Evolutionary conservation across 2,797 vertebrate genomes (phyloP), one percentile per base, ranked within the genome.

Genomic region (Acrocephalus scirpaceus): DNA sequence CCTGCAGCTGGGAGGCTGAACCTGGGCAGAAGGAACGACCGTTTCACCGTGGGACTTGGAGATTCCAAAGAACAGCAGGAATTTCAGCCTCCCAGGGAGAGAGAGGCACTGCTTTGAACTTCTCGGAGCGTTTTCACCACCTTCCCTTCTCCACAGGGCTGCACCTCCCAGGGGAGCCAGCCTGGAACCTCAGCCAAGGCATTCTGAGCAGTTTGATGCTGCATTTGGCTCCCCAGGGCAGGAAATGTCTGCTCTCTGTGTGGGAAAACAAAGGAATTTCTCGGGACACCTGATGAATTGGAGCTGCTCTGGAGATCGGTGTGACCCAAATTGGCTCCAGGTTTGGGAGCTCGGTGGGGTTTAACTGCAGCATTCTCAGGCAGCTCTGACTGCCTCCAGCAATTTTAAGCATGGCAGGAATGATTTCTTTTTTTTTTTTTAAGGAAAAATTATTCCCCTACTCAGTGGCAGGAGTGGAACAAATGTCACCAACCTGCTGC

Each of bases 321-420:
- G 93, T 77, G 87, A 88, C 89, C 64, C 82, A 77, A 90, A 95
- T 64, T 90, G 65, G 76, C 89, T 93, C 78, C 96, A 93, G 96
- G 86, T 53, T 83, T 58, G 61, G 75, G 90, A 90, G 92, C 56
- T 88, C 56, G 80, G 67, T 2, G 0, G 82, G 72, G 56, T 66
- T 87, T 79, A 76, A 80, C 87, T 70, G 56, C 85, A 40, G 78
- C 1, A 0, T 44, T 71, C 75, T 88, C 92, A 94, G 90, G 61
- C 82, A 79, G 71, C 90, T 54, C 90, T 89, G 92, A 71, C 86
- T 90, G 92, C 79, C 79, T 86, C 42, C 78, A 79, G 71, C 89
- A 72, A 3, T 40, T 93, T 83, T 23, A 64, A 80, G 40, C 45
- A 38, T 10, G 64, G 79, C 65, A 86, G n/a, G 34, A 83, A 50